phyloP scores from a whole-genome alignment of 2,888 invertebrate species.

The Lissocephala sabroskyi region DNA sequence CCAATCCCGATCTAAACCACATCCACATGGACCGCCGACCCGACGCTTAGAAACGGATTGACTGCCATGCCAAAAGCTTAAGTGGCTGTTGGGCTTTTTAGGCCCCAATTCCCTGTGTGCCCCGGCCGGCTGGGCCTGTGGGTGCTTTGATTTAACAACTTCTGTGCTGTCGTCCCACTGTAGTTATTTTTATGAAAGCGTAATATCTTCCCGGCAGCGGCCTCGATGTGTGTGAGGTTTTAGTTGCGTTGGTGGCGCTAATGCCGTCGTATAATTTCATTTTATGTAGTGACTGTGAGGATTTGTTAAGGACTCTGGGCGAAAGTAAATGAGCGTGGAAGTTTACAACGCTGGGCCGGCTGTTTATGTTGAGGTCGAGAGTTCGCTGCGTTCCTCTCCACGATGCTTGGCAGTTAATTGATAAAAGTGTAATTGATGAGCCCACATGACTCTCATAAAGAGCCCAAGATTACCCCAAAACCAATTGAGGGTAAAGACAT shows the following conservation, averaged over 20 bases:
- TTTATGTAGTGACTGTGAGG: constrained; percentile 38
- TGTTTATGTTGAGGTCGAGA: constrained; percentile 34
- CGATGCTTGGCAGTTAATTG: constrained; percentile 34
- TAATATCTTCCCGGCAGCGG: neutral
- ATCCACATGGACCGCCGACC: constrained; percentile 7
- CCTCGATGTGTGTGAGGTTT: constrained; percentile 14
- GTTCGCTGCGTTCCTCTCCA: constrained; percentile 5
- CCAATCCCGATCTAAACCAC: too few relatives aligned
- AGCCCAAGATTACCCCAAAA: too few relatives aligned
- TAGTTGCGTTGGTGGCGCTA: constrained; percentile 33
- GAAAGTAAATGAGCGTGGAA: constrained; percentile 38
- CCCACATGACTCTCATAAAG: too few relatives aligned
- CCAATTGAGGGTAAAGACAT: too few relatives aligned
- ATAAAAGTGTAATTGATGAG: constrained; percentile 24
- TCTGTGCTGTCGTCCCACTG: constrained; percentile 5
- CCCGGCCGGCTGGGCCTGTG: constrained; percentile 11
- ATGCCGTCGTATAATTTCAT: constrained; percentile 47
- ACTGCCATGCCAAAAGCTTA: constrained; percentile 62
- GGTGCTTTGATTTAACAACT: constrained; percentile 43
- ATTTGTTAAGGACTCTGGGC: neutral
- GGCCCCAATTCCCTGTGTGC: constrained; percentile 17
- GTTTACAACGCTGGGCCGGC: constrained; percentile 48
- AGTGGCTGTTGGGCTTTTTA: constrained; percentile 44
- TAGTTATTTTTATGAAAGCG: constrained; percentile 3
- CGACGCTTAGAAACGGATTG: constrained; percentile 54